These are phyloP conservation scores for Lottia scabra DNA, from an alignment of 2,888 invertebrate genomes.

Conservation along the genomic window DNA sequence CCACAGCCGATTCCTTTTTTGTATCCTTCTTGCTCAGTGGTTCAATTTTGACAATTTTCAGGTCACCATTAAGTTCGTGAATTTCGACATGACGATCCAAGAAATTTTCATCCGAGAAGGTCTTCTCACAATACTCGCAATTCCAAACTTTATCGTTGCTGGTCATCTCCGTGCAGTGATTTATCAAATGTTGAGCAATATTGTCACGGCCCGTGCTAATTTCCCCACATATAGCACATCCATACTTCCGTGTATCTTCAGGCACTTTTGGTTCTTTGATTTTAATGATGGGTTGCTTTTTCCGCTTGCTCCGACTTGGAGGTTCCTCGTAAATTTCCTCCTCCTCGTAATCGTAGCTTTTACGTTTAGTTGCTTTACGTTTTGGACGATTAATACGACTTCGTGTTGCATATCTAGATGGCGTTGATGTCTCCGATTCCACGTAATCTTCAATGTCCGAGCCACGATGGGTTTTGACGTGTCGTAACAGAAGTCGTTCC, in stretches of 20 bases:
- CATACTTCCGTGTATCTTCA: not conserved
- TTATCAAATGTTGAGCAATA: not conserved
- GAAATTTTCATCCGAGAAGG: not conserved
- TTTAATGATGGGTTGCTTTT: not conserved
- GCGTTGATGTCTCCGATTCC: not conserved
- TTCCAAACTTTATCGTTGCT: not conserved
- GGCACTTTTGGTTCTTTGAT: not conserved
- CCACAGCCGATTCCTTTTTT: not conserved
- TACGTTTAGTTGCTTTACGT: not conserved
- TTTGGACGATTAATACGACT: not conserved
- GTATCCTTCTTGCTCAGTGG: not conserved
- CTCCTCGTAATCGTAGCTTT: not conserved
- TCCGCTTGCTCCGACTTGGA: not conserved
- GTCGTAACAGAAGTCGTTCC: not conserved
- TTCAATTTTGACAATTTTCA: not conserved
- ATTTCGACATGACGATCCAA: not conserved
- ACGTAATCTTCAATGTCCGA: not conserved
- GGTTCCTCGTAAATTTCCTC: not conserved
- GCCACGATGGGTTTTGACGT: not conserved
- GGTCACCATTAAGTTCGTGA: not conserved
- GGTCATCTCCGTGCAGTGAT: not conserved
- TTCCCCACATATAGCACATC: not conserved
- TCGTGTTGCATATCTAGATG: not conserved
- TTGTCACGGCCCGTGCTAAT: not conserved
- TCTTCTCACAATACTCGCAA: not conserved